These are phyloP conservation scores for Automeris io DNA, from an alignment of 2,888 invertebrate genomes.

Conservation along the genomic window DNA sequence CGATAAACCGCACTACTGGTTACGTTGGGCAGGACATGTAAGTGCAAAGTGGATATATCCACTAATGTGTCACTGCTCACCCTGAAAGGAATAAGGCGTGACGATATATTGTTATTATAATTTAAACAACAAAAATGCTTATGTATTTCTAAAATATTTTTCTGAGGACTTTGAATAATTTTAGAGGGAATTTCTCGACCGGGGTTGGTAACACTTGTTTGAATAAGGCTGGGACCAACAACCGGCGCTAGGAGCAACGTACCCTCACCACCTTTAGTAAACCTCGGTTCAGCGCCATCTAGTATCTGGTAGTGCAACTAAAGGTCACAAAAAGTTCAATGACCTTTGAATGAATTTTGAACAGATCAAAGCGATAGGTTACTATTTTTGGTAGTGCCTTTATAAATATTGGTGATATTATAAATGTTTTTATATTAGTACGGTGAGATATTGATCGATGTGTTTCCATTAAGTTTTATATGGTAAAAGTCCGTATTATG, in stretches of 20 bases:
- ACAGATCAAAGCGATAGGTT: conserved; percentile 19
- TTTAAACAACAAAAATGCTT: too few relatives aligned
- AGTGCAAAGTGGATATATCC: too few relatives aligned
- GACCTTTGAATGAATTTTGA: conserved; percentile 20
- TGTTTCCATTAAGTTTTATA: not conserved
- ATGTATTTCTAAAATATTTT: too few relatives aligned
- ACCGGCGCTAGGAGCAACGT: conserved; percentile 47
- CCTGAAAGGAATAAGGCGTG: too few relatives aligned
- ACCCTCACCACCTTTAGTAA: conserved; percentile 19
- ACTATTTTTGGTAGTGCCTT: conserved; percentile 28
- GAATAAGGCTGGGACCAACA: conserved; percentile 36
- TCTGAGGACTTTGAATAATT: too few relatives aligned
- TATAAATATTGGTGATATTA: not conserved
- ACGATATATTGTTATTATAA: too few relatives aligned
- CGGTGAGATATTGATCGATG: conserved; percentile 1
- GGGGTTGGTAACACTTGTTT: too few relatives aligned
- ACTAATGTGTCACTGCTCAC: too few relatives aligned
- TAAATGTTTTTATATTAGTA: not conserved
- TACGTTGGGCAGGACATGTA: too few relatives aligned
- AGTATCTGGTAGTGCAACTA: conserved; percentile 18
- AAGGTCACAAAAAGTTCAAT: conserved; percentile 26
- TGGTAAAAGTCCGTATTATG: too few relatives aligned
- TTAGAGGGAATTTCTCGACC: too few relatives aligned
- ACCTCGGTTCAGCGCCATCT: conserved; percentile 20
- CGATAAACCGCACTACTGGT: too few relatives aligned